Percentiles rank a stretch among this genome's conserved stretches.
phyloP scores from a whole-genome alignment of 2,888 invertebrate species.

The Plebejus argus region DNA sequence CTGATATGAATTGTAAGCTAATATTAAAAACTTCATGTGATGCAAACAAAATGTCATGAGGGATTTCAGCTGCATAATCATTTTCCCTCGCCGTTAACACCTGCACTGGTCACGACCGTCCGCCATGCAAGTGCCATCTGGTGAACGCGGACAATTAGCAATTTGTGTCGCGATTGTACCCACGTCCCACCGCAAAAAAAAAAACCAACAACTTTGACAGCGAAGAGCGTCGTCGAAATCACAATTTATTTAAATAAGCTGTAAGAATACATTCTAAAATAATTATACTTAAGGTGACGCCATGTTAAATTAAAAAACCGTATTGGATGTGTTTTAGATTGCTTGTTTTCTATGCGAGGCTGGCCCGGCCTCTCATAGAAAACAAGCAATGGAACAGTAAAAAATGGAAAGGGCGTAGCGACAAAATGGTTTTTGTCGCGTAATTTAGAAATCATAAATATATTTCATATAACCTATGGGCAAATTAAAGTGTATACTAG shows the following conservation, averaged over 20 bases:
- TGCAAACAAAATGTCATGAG: not conserved
- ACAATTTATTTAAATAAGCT: not conserved
- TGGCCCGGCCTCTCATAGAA: too few species aligned
- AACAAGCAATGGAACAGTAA: too few species aligned
- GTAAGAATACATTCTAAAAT: not conserved
- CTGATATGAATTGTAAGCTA: not conserved
- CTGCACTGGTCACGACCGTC: constrained; percentile 6
- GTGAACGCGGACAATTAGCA: constrained; percentile 66
- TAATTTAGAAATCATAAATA: too few species aligned
- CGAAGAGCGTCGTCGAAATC: constrained; percentile 16
- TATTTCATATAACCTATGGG: too few species aligned
- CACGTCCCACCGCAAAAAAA: constrained; percentile 69
- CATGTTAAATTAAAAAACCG: too few species aligned
- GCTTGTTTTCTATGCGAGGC: too few species aligned
- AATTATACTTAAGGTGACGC: too few species aligned
- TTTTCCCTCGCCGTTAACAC: not conserved
- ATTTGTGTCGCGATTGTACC: constrained; percentile 65
- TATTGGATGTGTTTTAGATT: too few species aligned
- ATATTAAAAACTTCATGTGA: not conserved
- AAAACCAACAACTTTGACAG: constrained; percentile 60
- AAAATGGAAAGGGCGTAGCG: too few species aligned
- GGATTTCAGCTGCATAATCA: not conserved
- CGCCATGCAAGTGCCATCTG: constrained; percentile 57
- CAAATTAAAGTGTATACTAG: too few species aligned
- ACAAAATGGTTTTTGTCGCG: too few species aligned